These are phyloP conservation scores for Drosophila siamana DNA, from an alignment of 2,888 invertebrate genomes.

Conservation along the genomic window DNA sequence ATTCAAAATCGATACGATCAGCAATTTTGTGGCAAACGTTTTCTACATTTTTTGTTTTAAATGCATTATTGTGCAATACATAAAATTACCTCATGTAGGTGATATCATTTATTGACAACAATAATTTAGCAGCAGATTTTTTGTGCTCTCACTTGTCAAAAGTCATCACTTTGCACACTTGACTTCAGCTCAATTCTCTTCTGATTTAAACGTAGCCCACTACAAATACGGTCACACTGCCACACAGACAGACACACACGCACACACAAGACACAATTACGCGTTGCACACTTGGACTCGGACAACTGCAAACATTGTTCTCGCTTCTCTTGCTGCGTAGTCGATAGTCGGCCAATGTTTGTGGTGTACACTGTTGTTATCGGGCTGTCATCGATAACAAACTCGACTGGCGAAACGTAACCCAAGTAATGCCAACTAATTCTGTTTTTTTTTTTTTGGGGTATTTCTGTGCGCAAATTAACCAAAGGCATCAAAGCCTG, in stretches of 20 bases:
- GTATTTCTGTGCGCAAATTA: slow-evolving; percentile 29
- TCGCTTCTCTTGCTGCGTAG: not conserved
- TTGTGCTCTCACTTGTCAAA: too few relatives aligned
- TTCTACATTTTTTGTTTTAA: too few relatives aligned
- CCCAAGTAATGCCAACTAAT: slow-evolving; percentile 43
- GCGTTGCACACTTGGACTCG: slow-evolving; percentile 2
- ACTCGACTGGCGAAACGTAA: slow-evolving; percentile 11
- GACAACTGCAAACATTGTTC: slow-evolving; percentile 17
- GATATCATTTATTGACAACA: too few relatives aligned
- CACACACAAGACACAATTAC: not conserved
- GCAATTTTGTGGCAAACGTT: too few relatives aligned
- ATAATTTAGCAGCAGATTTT: too few relatives aligned
- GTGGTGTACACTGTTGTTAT: not conserved
- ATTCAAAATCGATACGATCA: too few relatives aligned
- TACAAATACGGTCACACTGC: not conserved
- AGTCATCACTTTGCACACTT: too few relatives aligned
- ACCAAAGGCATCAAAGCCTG: slow-evolving; percentile 28
- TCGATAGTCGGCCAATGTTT: slow-evolving; percentile 18
- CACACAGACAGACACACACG: not conserved
- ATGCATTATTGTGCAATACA: too few relatives aligned
- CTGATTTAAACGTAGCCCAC: not conserved
- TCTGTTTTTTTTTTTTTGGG: too few relatives aligned
- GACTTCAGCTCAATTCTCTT: too few relatives aligned
- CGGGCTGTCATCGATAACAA: slow-evolving; percentile 2
- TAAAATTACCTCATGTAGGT: too few relatives aligned